Conservation (phyloP, 2,797 vertebrate genomes). For the Myoxocephalus aenaeus region DNA sequence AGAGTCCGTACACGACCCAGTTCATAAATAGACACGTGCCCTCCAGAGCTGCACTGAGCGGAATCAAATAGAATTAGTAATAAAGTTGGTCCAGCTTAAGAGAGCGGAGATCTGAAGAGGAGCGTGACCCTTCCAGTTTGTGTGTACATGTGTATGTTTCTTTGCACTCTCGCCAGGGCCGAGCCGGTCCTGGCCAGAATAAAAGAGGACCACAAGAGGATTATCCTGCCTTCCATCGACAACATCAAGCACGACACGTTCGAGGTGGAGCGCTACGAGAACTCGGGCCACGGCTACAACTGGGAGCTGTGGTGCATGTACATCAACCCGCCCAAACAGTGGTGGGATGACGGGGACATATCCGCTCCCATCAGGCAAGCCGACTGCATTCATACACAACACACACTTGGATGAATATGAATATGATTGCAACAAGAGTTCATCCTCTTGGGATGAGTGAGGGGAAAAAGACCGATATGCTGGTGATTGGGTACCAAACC, state of each 20-base stretch:
- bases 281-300: constrained; percentile 95
- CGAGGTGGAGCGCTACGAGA: constrained; percentile 95
- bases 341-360: constrained; percentile 95
- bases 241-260: constrained; percentile 98
- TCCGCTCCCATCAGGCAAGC: constrained; percentile 94
- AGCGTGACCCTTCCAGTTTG: constrained; percentile 1
- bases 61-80: constrained; percentile 67
- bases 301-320: constrained; percentile 99
- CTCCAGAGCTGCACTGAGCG: constrained; percentile 41
- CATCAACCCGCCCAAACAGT: constrained; percentile 95
- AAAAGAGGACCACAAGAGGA: constrained; percentile 92
- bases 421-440: neutral
- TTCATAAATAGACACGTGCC: constrained; percentile 45
- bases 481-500: neutral
- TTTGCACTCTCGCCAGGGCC: constrained; percentile 82
- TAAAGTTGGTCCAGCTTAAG: constrained; percentile 40
- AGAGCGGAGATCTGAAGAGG: constrained; percentile 38
- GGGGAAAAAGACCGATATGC: neutral
- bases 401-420: neutral
- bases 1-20: constrained; percentile 17
- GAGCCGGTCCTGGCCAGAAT: constrained; percentile 95
- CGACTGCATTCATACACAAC: neutral
- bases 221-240: constrained; percentile 96
- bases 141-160: neutral
- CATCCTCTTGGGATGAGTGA: neutral